Percentiles rank a stretch among this genome's conserved stretches.
phyloP scores from a whole-genome alignment of 2,888 invertebrate species.

The Calameuta pallipes region DNA sequence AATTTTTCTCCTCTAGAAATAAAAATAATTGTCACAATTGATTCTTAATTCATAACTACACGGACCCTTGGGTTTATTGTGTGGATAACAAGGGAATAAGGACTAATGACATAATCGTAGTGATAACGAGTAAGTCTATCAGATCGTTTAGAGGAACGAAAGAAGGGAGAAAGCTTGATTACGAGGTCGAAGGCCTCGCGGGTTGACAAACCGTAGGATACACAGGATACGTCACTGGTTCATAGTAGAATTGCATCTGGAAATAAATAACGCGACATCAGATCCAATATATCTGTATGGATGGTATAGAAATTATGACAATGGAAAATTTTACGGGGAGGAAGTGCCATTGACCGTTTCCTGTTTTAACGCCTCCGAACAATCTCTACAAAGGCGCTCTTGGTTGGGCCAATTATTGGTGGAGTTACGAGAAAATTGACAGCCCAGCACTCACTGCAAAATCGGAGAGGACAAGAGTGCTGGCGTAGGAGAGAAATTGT shows the following conservation, averaged over 20 bases:
- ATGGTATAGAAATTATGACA: neutral
- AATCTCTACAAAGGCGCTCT: neutral
- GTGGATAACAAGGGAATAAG: neutral
- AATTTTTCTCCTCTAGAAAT: neutral
- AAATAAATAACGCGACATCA: neutral
- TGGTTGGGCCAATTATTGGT: neutral
- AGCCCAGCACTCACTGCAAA: too few species aligned
- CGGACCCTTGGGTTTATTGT: neutral
- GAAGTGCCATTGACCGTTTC: neutral
- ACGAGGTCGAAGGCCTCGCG: neutral
- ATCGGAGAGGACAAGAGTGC: too few species aligned
- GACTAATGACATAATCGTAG: neutral
- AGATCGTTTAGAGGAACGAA: neutral
- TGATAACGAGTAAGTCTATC: neutral
- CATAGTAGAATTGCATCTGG: neutral
- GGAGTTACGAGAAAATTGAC: too few species aligned
- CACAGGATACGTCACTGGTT: neutral
- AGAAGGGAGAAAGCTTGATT: neutral
- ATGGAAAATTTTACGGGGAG: neutral
- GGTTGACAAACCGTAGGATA: neutral
- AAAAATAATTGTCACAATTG: neutral
- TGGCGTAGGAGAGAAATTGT: too few species aligned
- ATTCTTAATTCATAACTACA: neutral
- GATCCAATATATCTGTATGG: neutral
- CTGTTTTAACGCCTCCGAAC: neutral